Base-by-base conservation (phyloP, 2,888 invertebrate species). In the Xestia rhomboidea region DNA sequence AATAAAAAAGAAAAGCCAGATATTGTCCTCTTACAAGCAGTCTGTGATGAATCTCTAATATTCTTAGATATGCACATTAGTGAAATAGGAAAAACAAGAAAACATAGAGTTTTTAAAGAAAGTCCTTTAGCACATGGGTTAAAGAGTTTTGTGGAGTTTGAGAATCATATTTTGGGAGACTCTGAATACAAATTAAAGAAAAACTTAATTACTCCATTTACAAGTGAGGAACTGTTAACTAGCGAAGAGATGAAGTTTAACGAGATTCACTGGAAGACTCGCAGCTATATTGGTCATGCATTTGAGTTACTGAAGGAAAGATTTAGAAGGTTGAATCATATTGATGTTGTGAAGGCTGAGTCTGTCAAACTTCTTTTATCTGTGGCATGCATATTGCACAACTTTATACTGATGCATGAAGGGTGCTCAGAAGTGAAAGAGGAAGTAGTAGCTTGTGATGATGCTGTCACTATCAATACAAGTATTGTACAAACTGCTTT, bases 171-270 rank as follows among this genome's bases (percentile, higher is more conserved):
- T 79, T 88, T 96, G 70, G 96, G 96, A 27, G 94, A 95, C 85
- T 91, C 94, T 49, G 93, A 95, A 71, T 96, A 96, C 87, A 96
- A 93, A 86, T 89, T 96, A 63, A 89, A 89, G 81, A 95, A 93
- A 73, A 95, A 95, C 88, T 88, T 96, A 76, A 94, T 96, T 10
- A 96, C 95, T 74, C 96, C 96, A 64, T 96, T 94, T 89, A 92
- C 94, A 34, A 93, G 93, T 90, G 95, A 95, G 81, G 95, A 96
- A 81, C 79, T 95, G 66, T 87, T 96, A 68, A 95, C 96, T 60
- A 93, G 91, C 88, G 96, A 96, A 88, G 96, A 96, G 87, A 95
- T 95, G 93, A 96, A 95, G 87, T 96, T 95, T 83, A 96, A 96
- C 92, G 95, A 96, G 84, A 86, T 93, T 38, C 96, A 95, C 87